Conservation (phyloP, 2,113 vertebrate genomes). For the Dasypus novemcinctus region DNA sequence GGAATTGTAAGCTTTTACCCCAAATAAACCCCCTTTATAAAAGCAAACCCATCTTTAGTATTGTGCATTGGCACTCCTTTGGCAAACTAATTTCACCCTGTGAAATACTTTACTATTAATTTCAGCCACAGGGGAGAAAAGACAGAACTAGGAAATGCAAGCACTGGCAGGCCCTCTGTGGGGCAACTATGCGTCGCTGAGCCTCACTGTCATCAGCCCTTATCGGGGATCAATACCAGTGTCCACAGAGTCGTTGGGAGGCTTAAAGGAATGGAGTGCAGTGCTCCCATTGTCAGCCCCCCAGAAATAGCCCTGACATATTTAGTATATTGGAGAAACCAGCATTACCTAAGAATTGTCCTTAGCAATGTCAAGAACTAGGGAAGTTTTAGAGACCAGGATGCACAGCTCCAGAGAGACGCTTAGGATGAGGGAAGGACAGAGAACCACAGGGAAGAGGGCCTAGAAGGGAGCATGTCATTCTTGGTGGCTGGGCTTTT, state of each 20-base stretch:
- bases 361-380: not conserved
- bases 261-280: accelerated
- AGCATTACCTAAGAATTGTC: not conserved
- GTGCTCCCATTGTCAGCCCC: not conserved
- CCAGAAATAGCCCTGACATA: not conserved
- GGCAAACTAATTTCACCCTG: no score
- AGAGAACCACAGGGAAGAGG: not conserved
- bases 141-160: not conserved
- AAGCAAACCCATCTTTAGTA: no score
- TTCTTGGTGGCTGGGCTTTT: not conserved
- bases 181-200: not conserved
- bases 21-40: no score
- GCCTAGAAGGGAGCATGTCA: not conserved
- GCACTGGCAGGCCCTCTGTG: accelerated
- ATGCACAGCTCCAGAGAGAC: not conserved
- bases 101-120: not conserved
- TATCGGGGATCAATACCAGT: no score
- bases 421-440: not conserved
- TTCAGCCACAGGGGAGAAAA: not conserved
- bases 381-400: not conserved
- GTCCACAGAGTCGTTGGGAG: not conserved
- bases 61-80: no score
- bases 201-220: not conserved
- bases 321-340: not conserved
- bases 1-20: no score